Base-by-base conservation (phyloP, 2,113 vertebrate genomes). In the Ceratotherium simum region DNA sequence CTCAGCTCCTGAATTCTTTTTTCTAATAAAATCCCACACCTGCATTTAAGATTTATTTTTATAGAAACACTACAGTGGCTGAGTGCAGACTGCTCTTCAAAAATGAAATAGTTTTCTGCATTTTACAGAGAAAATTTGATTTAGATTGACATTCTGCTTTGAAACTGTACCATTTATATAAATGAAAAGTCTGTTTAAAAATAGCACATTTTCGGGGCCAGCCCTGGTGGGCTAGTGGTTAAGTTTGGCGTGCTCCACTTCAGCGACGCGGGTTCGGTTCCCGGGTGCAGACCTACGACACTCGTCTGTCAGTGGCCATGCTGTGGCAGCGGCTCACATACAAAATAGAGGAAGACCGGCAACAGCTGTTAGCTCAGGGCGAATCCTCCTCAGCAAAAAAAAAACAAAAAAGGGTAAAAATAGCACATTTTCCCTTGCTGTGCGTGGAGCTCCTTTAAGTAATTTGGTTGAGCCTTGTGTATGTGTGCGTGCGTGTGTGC, bases 401-500 rank as follows among this genome's bases (percentile, higher is more conserved):
- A 10, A 48, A 48, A 48, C 11, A 48, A 48, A 48, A 48, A 48
- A 48, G 48, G 48, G 11, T 8, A 2, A 42, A 31, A 70, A 7
- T 3, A 25, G 23, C 3, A 29, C 4, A 0, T 36, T 29, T n/a
- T 69, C 33, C 91, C 67, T 76, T 76, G n/a, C 29, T 27, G 9
- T 25, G 27, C 9, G 29, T 69, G 85, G n/a, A 51, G 11, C 6
- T 2, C 21, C 85, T 82, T 16, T 7, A 33, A 29, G 6, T 14
- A 7, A 12, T 2, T 76, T 23, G 29, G 23, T 11, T 6, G 39
- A 36, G 48, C 65, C 56, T 20, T 6, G 1, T 48, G 2, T n/a
- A 21, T 5, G 23, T 6, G 39, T n/a, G 11, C 0, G 0, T 2
- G 5, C 6, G 21, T 0, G 11, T n/a, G 4, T 31, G 51, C 8